Base-by-base conservation (phyloP, 2,113 vertebrate species). In the Pipa parva region DNA sequence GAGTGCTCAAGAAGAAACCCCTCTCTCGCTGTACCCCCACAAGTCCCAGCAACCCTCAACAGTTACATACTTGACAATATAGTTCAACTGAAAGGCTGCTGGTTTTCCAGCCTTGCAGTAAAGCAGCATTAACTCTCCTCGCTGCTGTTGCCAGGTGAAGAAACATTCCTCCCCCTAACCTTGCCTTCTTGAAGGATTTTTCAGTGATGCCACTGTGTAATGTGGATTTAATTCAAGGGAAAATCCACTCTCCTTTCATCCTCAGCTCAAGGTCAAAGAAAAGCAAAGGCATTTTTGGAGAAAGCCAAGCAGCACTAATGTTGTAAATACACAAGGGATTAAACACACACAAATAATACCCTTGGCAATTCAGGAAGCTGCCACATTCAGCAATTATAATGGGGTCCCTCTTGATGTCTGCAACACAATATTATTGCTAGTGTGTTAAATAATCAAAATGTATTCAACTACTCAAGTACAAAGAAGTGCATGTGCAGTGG, bases 101-200 rank as follows among this genome's bases (percentile, higher is more conserved):
- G 22, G 21, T 42, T n/a, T 5, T 7, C 21, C 7, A 24, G 7
- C 46, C 18, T 24, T 24, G 2, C 46, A 22, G 46, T 21, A 12
- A 61, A 42, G 24, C 56, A 25, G 28, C 46, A 33, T 58, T 58
- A 56, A 8, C 51, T 28, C 26, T 26, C 25, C 61, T 52, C 17
- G 5, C 36, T 26, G 63, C 63, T 39, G 63, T 52, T 68, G 64
- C 56, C 46, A 59, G 56, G 65, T 68, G 31, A 52, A 58, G n/a
- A 29, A 36, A 27, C 58, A 25, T 37, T 22, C 18, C 57, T 36
- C 52, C 57, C 66, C 46, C 25, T 1, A 22, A 68, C 50, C 58
- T 22, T 28, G 64, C 64, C 27, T 68, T 59, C 63, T 59, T 49
- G 55, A 68, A 55, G 64, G 48, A 70, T 70, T 61, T 54, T 61